These are phyloP conservation scores for Acromyrmex echinatior DNA, from an alignment of 1,140 invertebrate species.

Conservation along the genomic window DNA sequence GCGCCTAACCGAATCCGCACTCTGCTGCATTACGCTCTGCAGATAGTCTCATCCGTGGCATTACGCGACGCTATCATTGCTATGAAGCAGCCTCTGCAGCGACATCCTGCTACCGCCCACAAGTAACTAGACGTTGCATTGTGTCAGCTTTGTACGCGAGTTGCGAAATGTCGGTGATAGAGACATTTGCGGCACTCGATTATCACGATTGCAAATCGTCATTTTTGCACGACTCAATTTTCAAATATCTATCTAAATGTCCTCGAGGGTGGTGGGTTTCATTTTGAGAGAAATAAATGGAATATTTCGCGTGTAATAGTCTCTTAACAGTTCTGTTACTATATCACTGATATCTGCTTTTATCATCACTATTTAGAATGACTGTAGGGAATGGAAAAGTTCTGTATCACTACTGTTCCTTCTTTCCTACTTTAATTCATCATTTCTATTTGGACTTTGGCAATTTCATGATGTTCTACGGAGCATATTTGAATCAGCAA, in stretches of 20 bases:
- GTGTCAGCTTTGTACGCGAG: constrained; percentile 44
- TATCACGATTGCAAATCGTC: constrained; percentile 35
- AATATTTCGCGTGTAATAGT: neutral
- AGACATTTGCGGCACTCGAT: neutral
- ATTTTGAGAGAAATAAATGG: neutral
- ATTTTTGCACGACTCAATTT: constrained; percentile 29
- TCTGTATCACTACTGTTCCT: neutral
- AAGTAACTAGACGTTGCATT: constrained; percentile 56
- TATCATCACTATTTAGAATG: neutral
- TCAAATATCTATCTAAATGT: constrained; percentile 5
- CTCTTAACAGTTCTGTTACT: constrained; percentile 34
- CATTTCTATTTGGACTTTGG: constrained; percentile 36
- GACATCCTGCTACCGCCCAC: constrained; percentile 67
- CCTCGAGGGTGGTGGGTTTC: neutral
- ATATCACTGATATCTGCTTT: constrained; percentile 22
- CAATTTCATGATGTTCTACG: constrained; percentile 57
- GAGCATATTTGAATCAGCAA: constrained; percentile 21
- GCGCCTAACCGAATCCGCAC: constrained; percentile 45
- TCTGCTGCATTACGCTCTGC: constrained; percentile 78
- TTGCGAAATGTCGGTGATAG: constrained; percentile 35
- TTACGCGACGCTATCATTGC: constrained; percentile 77
- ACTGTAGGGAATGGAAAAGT: constrained; percentile 44
- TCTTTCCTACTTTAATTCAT: constrained; percentile 64
- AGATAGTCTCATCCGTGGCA: constrained; percentile 75
- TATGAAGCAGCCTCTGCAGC: constrained; percentile 73